These are phyloP conservation scores for Taeniopygia guttata DNA, from an alignment of 2,797 vertebrate genomes.

Conservation along the genomic window DNA sequence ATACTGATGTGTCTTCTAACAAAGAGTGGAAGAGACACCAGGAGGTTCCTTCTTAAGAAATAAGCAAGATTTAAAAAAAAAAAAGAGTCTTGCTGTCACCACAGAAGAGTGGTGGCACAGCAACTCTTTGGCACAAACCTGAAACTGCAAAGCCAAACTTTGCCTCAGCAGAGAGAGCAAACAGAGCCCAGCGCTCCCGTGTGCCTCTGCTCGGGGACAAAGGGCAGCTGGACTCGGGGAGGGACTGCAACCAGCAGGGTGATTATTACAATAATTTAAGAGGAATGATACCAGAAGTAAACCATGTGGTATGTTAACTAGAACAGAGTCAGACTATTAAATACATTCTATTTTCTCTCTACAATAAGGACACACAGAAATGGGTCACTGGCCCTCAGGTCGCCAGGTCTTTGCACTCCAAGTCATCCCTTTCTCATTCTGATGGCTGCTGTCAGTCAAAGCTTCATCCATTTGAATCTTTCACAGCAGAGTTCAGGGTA, in stretches of 20 bases:
- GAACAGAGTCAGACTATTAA: neutral
- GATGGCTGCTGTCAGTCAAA: neutral
- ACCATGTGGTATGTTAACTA: neutral
- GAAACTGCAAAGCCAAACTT: slow-evolving; percentile 13
- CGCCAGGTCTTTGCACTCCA: neutral
- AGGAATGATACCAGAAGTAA: slow-evolving; percentile 36
- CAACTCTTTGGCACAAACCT: slow-evolving; percentile 44
- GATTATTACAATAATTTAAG: slow-evolving; percentile 36
- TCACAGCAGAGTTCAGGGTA: neutral
- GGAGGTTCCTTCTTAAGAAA: slow-evolving; percentile 27
- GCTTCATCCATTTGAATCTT: neutral
- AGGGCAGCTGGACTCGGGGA: neutral
- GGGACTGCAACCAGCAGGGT: neutral
- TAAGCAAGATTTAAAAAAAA: neutral
- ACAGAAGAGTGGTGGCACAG: slow-evolving; percentile 2
- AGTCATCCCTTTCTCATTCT: neutral
- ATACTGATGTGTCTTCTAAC: neutral
- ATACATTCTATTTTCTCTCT: slow-evolving; percentile 20
- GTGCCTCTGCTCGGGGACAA: neutral
- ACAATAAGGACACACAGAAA: neutral
- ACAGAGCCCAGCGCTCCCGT: neutral
- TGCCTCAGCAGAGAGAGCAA: neutral
- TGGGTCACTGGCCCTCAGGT: neutral
- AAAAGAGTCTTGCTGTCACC: slow-evolving; percentile 13
- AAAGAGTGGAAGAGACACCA: neutral